Conservation (phyloP, 2,113 vertebrate species). For the Mustelus asterias region DNA sequence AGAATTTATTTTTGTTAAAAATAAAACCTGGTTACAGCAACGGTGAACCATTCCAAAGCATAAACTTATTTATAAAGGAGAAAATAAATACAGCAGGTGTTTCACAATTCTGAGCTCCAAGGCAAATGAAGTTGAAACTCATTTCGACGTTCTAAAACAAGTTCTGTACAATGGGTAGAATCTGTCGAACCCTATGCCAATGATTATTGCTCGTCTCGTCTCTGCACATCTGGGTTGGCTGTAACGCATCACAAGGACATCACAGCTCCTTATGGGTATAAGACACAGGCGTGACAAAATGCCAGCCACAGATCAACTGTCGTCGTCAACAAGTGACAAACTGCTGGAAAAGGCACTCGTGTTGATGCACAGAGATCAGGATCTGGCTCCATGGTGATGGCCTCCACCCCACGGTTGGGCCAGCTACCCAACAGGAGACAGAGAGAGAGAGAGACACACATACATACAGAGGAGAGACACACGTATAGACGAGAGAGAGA, state of each 20-base stretch:
- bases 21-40: background rate
- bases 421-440: background rate
- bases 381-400: background rate
- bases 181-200: background rate
- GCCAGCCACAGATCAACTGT: background rate
- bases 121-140: background rate
- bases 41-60: background rate
- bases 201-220: background rate
- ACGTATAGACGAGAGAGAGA: background rate
- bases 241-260: background rate
- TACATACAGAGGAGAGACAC: no score
- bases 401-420: background rate
- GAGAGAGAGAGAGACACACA: background rate
- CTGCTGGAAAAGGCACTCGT: conserved; percentile 25
- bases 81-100: conserved; percentile 4
- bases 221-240: background rate
- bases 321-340: background rate
- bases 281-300: background rate
- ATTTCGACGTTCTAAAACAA: background rate
- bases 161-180: background rate
- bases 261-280: background rate
- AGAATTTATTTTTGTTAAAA: conserved; percentile 9
- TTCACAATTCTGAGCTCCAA: background rate
- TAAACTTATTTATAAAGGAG: conserved; percentile 7
- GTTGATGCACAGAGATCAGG: background rate